Evolutionary conservation across 2,797 vertebrate species (phyloP).

Genomic region (Pantherophis alleghaniensis): DNA sequence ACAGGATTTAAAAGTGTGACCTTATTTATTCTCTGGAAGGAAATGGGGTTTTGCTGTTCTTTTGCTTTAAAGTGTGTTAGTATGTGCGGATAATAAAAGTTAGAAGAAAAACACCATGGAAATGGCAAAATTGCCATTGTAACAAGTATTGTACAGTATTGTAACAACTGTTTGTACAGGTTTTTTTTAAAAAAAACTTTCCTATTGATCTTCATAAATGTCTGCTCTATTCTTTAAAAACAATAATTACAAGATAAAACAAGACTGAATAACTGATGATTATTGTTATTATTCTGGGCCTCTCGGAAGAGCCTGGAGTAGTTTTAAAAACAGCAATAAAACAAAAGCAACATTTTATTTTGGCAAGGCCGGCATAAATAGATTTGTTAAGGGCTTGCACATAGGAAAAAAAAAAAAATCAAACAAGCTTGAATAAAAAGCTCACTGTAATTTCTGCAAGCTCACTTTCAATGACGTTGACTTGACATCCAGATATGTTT

Average conservation of each 20-base stretch:
- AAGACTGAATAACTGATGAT: neutral
- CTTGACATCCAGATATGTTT: neutral
- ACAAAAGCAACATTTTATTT: neutral
- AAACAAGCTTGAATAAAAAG: neutral
- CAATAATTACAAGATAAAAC: neutral
- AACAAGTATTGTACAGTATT: neutral
- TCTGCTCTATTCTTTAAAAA: neutral
- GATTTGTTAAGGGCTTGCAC: neutral
- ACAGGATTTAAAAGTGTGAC: conserved; percentile 15
- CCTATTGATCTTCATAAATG: neutral
- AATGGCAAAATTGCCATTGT: neutral
- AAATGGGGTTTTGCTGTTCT: neutral
- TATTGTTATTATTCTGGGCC: neutral
- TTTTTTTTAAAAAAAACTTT: neutral
- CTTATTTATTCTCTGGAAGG: conserved; percentile 8
- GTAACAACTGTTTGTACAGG: neutral
- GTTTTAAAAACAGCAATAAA: neutral
- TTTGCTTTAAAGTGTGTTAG: neutral
- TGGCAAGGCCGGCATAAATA: neutral
- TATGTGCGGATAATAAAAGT: neutral
- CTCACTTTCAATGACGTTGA: neutral
- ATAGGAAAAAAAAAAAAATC: neutral
- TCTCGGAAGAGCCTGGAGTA: neutral
- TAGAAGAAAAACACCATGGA: neutral
- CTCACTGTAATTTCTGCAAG: neutral